phyloP scores from a whole-genome alignment of 2,797 vertebrate species.

The Xiphorhynchus erythropygius region DNA sequence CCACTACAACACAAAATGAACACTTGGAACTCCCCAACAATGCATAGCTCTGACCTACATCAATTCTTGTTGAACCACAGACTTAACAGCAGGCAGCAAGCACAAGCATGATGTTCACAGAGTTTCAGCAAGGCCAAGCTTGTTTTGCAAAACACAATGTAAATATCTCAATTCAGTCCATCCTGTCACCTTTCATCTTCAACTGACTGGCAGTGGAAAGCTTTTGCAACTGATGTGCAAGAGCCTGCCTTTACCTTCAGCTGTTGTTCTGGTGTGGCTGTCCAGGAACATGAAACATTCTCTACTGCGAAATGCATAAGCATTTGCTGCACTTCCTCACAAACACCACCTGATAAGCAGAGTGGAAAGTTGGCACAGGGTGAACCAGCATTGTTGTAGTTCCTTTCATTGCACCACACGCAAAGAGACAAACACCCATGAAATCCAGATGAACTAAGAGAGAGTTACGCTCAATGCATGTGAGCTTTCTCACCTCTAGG shows the following conservation, averaged over 20 bases:
- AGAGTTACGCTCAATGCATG: not conserved
- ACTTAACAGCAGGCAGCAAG: not conserved
- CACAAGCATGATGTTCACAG: not conserved
- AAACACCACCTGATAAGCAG: not conserved
- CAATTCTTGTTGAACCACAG: not conserved
- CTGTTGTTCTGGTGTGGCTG: not conserved
- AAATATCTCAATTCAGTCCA: not conserved
- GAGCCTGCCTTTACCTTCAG: not conserved
- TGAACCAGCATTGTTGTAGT: not conserved
- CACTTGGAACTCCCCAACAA: not conserved
- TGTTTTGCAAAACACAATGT: not conserved
- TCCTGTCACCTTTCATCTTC: not conserved
- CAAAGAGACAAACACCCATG: not conserved
- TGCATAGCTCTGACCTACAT: not conserved
- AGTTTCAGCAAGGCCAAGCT: not conserved
- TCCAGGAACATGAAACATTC: not conserved
- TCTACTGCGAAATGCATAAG: not conserved
- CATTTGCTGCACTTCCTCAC: not conserved
- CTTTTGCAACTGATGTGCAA: not conserved
- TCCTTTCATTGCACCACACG: not conserved
- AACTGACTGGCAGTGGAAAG: not conserved
- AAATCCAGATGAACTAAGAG: not conserved
- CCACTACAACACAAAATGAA: not conserved
- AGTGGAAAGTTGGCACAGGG: not conserved
- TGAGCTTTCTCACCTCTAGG: not conserved